Percentiles rank a stretch among this genome's conserved stretches.
phyloP scores from a whole-genome alignment of 2,113 vertebrate species.

The Oncorhynchus nerka region DNA sequence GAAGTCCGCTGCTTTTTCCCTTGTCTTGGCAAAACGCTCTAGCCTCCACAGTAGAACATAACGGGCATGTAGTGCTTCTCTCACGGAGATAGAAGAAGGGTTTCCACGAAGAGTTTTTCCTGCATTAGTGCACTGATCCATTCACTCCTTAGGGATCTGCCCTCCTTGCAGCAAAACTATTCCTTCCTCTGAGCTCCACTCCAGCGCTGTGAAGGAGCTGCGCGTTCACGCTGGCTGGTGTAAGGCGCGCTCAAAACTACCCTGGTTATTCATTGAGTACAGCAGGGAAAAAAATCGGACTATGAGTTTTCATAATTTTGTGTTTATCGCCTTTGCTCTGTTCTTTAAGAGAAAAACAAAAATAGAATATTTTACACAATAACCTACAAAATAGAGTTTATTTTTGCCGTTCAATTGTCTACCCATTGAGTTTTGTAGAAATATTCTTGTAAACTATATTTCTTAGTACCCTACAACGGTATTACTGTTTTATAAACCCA shows the following conservation, averaged over 20 bases:
- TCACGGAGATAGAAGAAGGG: background rate
- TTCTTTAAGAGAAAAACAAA: too few species aligned
- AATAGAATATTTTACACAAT: too few species aligned
- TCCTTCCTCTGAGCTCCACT: background rate
- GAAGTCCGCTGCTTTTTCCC: conserved; percentile 18
- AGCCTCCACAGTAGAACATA: background rate
- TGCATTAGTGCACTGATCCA: conserved; percentile 1
- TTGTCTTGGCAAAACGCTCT: conserved; percentile 21
- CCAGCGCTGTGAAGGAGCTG: background rate
- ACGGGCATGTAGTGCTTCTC: background rate
- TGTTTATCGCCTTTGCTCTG: too few species aligned
- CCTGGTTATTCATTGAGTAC: background rate
- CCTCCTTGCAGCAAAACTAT: background rate
- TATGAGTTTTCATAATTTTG: too few species aligned
- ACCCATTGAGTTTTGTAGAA: too few species aligned
- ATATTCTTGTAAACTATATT: too few species aligned
- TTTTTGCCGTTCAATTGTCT: too few species aligned
- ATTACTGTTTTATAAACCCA: too few species aligned
- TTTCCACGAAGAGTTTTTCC: background rate
- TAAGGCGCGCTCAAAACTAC: background rate
- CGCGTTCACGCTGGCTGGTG: background rate
- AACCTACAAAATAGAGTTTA: too few species aligned
- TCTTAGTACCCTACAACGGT: too few species aligned
- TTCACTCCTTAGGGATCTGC: background rate
- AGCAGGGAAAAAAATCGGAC: background rate